phyloP scores from a whole-genome alignment of 2,888 invertebrate species.

The Melinaea menophilus region DNA sequence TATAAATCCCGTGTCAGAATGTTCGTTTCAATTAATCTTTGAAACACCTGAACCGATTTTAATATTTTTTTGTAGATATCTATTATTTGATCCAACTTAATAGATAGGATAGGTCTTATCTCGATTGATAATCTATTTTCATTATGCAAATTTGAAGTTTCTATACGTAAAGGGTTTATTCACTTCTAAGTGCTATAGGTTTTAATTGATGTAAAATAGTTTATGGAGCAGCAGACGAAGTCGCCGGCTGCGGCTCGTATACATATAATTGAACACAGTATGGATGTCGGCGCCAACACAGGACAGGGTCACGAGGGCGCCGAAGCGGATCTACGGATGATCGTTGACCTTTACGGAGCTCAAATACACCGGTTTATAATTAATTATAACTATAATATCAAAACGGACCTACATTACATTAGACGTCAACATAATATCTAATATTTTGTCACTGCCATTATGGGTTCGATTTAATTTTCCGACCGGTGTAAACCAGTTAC shows the following conservation, averaged over 20 bases:
- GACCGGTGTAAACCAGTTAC: constrained; percentile 33
- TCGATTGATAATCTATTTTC: too few relatives aligned
- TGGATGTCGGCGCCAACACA: constrained; percentile 56
- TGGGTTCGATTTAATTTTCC: constrained; percentile 20
- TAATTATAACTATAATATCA: constrained; percentile 49
- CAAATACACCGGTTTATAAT: constrained; percentile 69
- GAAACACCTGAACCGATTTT: too few relatives aligned
- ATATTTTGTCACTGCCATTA: constrained; percentile 14
- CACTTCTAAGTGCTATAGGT: background rate
- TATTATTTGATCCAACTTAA: too few relatives aligned
- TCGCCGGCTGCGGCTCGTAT: too few relatives aligned
- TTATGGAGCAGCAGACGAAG: too few relatives aligned
- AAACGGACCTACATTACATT: constrained; percentile 32
- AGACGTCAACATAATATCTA: constrained; percentile 26
- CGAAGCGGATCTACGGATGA: constrained; percentile 77
- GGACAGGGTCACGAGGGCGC: constrained; percentile 74
- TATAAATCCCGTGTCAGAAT: too few relatives aligned
- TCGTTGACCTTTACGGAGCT: constrained; percentile 76
- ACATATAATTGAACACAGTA: constrained; percentile 42
- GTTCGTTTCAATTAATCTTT: too few relatives aligned
- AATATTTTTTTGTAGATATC: too few relatives aligned
- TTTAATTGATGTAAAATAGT: too few relatives aligned
- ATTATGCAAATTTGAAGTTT: too few relatives aligned
- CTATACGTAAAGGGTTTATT: background rate
- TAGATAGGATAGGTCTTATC: too few relatives aligned